Conservation (phyloP, 2,797 vertebrate species). For the Pampus argenteus region DNA sequence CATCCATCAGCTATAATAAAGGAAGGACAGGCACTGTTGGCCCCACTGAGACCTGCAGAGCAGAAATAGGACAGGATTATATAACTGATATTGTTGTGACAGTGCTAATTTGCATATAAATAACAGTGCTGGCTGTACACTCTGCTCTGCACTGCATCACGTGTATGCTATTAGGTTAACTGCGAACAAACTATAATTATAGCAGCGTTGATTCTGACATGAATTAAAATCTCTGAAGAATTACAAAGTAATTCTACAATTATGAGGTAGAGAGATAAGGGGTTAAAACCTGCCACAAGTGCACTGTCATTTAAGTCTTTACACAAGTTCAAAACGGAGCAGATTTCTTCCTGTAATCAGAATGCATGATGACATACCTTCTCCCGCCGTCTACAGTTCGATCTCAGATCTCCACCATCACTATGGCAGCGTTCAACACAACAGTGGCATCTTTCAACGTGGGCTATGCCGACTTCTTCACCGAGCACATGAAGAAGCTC, state of each 20-base stretch:
- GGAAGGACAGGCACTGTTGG: constrained; percentile 12
- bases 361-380: neutral
- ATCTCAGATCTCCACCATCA: constrained; percentile 99
- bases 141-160: neutral
- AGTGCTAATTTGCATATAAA: constrained; percentile 55
- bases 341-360: neutral
- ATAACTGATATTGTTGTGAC: constrained; percentile 50
- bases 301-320: too few relatives aligned
- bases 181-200: neutral
- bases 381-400: constrained; percentile 84
- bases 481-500: constrained; percentile 97
- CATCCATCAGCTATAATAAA: constrained; percentile 29
- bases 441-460: constrained; percentile 98
- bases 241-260: too few relatives aligned
- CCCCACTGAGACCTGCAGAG: constrained; percentile 25
- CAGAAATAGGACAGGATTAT: constrained; percentile 56
- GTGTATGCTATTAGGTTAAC: neutral
- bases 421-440: constrained; percentile 98
- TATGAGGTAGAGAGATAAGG: too few relatives aligned
- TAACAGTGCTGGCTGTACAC: constrained; percentile 6
- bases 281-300: too few relatives aligned
- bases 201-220: neutral
- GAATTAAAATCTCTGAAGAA: neutral
- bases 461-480: constrained; percentile 98
- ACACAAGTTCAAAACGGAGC: too few relatives aligned